A percentile compares a stretch with the other conserved stretches of the same genome.
Conservation (phyloP, 2,888 invertebrate genomes). For the Troides helena region DNA sequence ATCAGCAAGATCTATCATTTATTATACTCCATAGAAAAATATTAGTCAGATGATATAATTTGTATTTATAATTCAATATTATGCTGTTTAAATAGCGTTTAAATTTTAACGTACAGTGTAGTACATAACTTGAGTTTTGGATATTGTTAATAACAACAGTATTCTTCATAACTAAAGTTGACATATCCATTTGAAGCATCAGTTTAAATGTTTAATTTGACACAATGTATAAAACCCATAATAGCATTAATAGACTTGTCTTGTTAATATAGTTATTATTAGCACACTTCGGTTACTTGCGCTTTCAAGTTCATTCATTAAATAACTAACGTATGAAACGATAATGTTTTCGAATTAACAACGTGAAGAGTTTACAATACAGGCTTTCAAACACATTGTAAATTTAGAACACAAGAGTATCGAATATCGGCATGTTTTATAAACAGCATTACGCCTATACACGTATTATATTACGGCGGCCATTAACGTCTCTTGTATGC, state of each 20-base stretch:
- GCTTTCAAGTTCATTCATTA: neutral
- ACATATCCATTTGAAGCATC: no score
- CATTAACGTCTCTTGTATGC: conserved; percentile 27
- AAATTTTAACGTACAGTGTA: no score
- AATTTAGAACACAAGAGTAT: conserved; percentile 11
- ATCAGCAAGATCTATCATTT: neutral
- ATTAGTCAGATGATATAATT: no score
- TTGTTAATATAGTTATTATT: no score
- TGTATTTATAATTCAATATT: no score
- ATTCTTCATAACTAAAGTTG: no score
- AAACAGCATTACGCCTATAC: conserved; percentile 11
- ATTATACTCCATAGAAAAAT: no score
- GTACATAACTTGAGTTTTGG: no score
- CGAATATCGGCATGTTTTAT: conserved; percentile 15
- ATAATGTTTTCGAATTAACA: neutral
- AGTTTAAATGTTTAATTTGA: no score
- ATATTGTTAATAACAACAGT: no score
- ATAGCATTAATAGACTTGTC: neutral
- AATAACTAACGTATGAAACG: neutral
- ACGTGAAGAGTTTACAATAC: conserved; percentile 2
- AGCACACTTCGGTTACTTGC: neutral
- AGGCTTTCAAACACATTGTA: conserved; percentile 5
- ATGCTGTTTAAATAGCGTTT: no score
- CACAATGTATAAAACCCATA: no score
- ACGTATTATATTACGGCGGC: conserved; percentile 21